Percentiles rank a stretch among this genome's conserved stretches.
These are phyloP conservation scores for Teleogryllus oceanicus DNA, from an alignment of 2,888 invertebrate genomes.

Conservation along the genomic window DNA sequence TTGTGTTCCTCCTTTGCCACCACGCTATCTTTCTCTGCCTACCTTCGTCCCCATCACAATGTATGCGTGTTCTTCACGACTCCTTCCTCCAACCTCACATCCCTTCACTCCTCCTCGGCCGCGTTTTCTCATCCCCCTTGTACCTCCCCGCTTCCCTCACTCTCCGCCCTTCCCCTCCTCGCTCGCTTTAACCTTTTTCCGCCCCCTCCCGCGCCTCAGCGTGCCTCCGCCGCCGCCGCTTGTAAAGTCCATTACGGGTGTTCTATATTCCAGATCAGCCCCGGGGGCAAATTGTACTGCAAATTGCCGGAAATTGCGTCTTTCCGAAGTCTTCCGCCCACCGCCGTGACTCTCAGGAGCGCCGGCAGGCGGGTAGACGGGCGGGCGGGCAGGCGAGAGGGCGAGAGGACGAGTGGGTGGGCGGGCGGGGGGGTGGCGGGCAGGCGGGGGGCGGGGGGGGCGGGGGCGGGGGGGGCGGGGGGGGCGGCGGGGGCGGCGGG, in stretches of 20 bases:
- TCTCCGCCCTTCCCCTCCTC: background rate
- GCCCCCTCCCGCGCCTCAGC: background rate
- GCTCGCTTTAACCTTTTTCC: background rate
- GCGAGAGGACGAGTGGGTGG: too few relatives aligned
- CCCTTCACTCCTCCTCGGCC: background rate
- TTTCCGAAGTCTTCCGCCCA: slow-evolving; percentile 12
- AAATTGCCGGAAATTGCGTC: slow-evolving; percentile 33
- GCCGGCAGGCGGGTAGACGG: background rate
- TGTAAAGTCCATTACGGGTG: slow-evolving; percentile 28
- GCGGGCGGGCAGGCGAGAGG: too few relatives aligned
- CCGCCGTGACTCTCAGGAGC: background rate
- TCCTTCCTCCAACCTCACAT: background rate
- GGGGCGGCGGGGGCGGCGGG: fast-evolving
- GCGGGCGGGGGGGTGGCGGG: too few relatives aligned
- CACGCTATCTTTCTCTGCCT: too few relatives aligned
- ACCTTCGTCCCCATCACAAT: too few relatives aligned
- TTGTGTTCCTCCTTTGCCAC: too few relatives aligned
- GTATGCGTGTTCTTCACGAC: too few relatives aligned
- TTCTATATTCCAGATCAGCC: slow-evolving; percentile 34
- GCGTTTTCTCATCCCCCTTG: background rate
- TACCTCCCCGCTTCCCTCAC: background rate
- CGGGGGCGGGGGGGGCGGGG: too few relatives aligned
- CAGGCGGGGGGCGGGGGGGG: too few relatives aligned
- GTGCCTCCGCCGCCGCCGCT: background rate
- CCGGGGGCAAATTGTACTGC: slow-evolving; percentile 32